Evolutionary conservation across 2,797 vertebrate species (phyloP).

Genomic region (Lagocephalus sceleratus): DNA sequence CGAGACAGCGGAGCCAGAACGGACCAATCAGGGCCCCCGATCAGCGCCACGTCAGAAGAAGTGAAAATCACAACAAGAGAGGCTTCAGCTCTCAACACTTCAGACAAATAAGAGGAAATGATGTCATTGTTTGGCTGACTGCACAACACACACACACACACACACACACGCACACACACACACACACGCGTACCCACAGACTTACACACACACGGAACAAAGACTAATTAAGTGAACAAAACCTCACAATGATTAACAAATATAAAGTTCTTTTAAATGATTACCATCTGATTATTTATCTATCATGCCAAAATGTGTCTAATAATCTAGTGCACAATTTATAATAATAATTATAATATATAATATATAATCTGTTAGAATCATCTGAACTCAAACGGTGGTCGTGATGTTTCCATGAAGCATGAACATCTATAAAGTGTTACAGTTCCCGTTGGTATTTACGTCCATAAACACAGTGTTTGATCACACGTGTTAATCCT

Average conservation of each 20-base stretch:
- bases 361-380: too few species aligned
- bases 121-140: background rate
- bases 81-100: too few species aligned
- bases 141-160: background rate
- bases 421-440: background rate
- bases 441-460: background rate
- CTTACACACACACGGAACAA: conserved; percentile 10
- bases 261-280: too few species aligned
- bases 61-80: conserved; percentile 4
- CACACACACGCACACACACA: conserved; percentile 1
- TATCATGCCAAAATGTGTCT: too few species aligned
- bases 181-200: conserved; percentile 1
- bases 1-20: conserved; percentile 29
- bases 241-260: too few species aligned
- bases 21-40: conserved; percentile 39
- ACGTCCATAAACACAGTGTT: too few species aligned
- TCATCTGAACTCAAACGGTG: too few species aligned
- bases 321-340: too few species aligned
- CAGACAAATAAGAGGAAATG: too few species aligned
- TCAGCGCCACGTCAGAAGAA: conserved; percentile 37
- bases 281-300: too few species aligned
- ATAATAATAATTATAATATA: too few species aligned
- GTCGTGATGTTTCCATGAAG: background rate
- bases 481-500: background rate
- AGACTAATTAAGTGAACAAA: conserved; percentile 3